Evolutionary conservation across 2,113 vertebrate species (phyloP).

Genomic region (Crotalus horridus): DNA sequence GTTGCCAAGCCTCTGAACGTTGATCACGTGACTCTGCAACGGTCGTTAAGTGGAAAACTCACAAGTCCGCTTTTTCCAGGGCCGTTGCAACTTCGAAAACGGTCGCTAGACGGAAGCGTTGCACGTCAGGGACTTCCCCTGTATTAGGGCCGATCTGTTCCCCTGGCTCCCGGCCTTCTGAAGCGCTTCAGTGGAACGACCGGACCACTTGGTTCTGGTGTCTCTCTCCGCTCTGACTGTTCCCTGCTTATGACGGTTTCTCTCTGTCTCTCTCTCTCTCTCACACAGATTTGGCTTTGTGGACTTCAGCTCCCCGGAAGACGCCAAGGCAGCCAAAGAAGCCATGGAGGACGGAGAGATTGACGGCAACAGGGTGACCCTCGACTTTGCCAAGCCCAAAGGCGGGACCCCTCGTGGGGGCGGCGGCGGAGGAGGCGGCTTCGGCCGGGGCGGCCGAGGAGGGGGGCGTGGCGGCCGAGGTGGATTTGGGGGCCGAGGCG

Average conservation of each 20-base stretch:
- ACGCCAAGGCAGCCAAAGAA: constrained; percentile 93
- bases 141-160: too few species aligned
- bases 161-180: too few species aligned
- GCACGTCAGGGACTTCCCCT: too few species aligned
- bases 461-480: constrained; percentile 67
- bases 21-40: too few species aligned
- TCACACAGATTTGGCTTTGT: constrained; percentile 92
- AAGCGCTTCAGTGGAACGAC: too few species aligned
- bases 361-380: constrained; percentile 88
- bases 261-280: fast-evolving
- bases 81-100: too few species aligned
- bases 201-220: fast-evolving
- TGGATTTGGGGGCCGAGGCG: constrained; percentile 70
- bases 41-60: too few species aligned
- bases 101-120: too few species aligned
- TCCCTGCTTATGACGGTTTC: neutral
- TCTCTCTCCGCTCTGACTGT: neutral
- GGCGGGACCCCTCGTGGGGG: constrained; percentile 77
- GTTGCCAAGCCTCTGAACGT: too few species aligned
- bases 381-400: constrained; percentile 95
- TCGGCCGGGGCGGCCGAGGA: constrained; percentile 71
- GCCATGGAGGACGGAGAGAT: constrained; percentile 95
- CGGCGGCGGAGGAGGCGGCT: constrained; percentile 71
- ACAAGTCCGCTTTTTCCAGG: too few species aligned
- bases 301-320: constrained; percentile 88